Evolutionary conservation across 1,140 invertebrate genomes (phyloP).

Genomic region (Neocloeon triangulifer): DNA sequence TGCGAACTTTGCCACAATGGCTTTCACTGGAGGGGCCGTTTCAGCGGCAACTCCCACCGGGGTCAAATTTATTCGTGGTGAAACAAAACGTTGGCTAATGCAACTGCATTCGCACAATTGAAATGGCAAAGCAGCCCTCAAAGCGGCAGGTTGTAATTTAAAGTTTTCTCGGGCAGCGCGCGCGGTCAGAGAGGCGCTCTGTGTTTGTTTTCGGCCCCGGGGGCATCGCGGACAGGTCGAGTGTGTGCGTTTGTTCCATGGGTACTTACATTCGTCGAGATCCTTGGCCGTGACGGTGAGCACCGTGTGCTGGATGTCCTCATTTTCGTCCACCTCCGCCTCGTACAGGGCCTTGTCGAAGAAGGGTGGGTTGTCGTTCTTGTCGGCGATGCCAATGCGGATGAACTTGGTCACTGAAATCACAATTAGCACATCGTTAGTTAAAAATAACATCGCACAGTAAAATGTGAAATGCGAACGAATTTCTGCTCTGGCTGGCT

Average conservation of each 20-base stretch:
- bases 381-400: conserved; percentile 76
- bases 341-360: conserved; percentile 92
- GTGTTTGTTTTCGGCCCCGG: neutral
- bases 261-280: conserved; percentile 88
- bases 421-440: too few species aligned
- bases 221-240: neutral
- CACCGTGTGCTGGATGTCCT: conserved; percentile 89
- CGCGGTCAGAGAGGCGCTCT: neutral
- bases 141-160: too few species aligned
- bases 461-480: neutral
- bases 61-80: too few species aligned
- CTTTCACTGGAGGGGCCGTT: too few species aligned
- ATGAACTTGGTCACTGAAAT: conserved; percentile 85
- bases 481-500: too few species aligned
- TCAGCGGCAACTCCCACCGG: too few species aligned
- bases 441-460: neutral
- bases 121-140: neutral
- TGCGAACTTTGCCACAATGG: too few species aligned
- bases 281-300: conserved; percentile 94
- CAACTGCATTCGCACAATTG: too few species aligned
- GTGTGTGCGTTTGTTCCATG: too few species aligned
- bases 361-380: conserved; percentile 94
- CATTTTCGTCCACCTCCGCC: conserved; percentile 92
- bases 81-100: neutral
- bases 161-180: too few species aligned